These are phyloP conservation scores for Onychorhynchus coronatus DNA, from an alignment of 2,113 vertebrate species.

Conservation along the genomic window DNA sequence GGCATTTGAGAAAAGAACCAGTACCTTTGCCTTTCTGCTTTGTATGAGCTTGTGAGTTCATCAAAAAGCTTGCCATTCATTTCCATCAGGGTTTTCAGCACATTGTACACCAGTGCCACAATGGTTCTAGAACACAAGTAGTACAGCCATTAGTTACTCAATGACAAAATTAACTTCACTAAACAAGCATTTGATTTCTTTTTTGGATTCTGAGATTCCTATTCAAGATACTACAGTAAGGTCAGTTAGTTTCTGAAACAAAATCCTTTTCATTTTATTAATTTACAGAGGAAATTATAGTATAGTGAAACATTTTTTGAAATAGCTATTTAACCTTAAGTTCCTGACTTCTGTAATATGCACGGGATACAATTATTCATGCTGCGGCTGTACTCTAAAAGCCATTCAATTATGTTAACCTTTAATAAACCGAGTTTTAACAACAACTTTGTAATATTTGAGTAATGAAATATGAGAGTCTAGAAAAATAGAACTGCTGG, in stretches of 20 bases:
- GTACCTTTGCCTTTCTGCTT: conserved; percentile 92
- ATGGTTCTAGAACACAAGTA: conserved; percentile 82
- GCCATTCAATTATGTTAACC: neutral
- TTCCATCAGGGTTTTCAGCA: conserved; percentile 97
- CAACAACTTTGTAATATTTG: neutral
- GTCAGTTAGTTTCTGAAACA: neutral
- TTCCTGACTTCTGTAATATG: neutral
- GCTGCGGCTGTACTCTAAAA: neutral
- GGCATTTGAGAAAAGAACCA: neutral
- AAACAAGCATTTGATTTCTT: neutral
- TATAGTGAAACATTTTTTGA: neutral
- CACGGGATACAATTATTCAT: neutral
- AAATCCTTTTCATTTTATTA: neutral
- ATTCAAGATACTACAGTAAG: neutral
- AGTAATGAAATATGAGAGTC: neutral
- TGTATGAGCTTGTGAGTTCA: conserved; percentile 93
- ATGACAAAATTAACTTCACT: neutral
- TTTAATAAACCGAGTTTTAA: neutral
- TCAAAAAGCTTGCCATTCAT: conserved; percentile 97
- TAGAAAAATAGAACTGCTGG: neutral
- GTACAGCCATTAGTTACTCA: neutral
- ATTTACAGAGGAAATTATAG: neutral
- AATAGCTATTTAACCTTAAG: neutral
- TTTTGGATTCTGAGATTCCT: neutral
- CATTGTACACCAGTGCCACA: conserved; percentile 94